A percentile compares a stretch with the other conserved stretches of the same genome.
Conservation (phyloP, 2,113 vertebrate species). For the Donacobius atricapilla region DNA sequence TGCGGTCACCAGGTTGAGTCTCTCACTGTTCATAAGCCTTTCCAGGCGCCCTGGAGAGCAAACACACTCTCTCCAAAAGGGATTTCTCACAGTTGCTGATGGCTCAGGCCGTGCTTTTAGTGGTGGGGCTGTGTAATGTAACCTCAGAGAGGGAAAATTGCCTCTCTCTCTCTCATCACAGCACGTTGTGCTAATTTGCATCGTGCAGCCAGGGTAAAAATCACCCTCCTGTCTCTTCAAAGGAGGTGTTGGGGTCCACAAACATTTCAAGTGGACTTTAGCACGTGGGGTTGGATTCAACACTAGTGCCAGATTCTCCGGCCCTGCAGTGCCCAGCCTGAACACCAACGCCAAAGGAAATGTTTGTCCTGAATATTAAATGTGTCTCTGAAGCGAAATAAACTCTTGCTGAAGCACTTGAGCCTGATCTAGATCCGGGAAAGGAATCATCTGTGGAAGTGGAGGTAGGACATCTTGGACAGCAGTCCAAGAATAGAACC, state of each 20-base stretch:
- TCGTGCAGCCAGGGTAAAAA: neutral
- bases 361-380: neutral
- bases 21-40: neutral
- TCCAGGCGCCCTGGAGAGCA: constrained; percentile 20
- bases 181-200: neutral
- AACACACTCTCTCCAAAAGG: constrained; percentile 31
- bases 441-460: neutral
- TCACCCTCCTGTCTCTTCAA: neutral
- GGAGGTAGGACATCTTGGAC: neutral
- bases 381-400: neutral
- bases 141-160: neutral
- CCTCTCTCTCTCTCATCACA: neutral
- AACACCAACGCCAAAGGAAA: neutral
- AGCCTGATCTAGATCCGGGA: neutral
- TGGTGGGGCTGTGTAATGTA: neutral
- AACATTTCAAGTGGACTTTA: neutral
- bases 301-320: neutral
- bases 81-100: neutral
- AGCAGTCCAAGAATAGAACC: neutral
- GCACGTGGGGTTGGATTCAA: neutral
- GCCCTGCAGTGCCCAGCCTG: neutral
- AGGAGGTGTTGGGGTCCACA: neutral
- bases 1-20: neutral
- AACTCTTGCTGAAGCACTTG: neutral
- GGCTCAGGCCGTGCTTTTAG: constrained; percentile 20